These are phyloP conservation scores for Dinothrombium tinctorium DNA, from an alignment of 1,140 invertebrate genomes.

Conservation along the genomic window DNA sequence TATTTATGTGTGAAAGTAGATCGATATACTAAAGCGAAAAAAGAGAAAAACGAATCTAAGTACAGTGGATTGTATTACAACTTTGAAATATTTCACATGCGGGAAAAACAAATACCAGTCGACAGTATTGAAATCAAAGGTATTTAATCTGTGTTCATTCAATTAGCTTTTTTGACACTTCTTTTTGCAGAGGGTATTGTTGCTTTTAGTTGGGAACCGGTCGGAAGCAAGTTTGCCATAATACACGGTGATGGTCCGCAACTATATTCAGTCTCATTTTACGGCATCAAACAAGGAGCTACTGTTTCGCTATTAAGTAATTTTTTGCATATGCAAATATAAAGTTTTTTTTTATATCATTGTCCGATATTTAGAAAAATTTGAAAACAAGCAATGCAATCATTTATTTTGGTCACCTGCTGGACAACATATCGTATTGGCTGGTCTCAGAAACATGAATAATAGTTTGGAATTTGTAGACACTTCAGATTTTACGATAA, in stretches of 20 bases:
- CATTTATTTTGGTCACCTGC: slow-evolving; percentile 88
- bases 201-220: slow-evolving; percentile 94
- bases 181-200: slow-evolving; percentile 38
- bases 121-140: slow-evolving; percentile 75
- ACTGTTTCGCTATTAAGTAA: slow-evolving; percentile 57
- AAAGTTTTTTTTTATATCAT: not conserved
- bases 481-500: slow-evolving; percentile 76
- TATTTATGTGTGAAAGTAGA: slow-evolving; percentile 96
- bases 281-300: slow-evolving; percentile 64
- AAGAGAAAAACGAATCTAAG: slow-evolving; percentile 60
- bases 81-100: slow-evolving; percentile 96
- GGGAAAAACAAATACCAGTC: slow-evolving; percentile 91
- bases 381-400: slow-evolving; percentile 75
- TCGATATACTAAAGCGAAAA: slow-evolving; percentile 76
- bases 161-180: slow-evolving; percentile 3
- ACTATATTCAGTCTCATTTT: slow-evolving; percentile 74
- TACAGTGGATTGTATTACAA: slow-evolving; percentile 94
- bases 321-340: slow-evolving; percentile 15
- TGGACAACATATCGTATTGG: slow-evolving; percentile 83
- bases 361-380: slow-evolving; percentile 33
- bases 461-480: slow-evolving; percentile 83
- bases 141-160: slow-evolving; percentile 13
- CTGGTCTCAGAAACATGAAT: slow-evolving; percentile 46
- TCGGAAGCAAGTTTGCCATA: slow-evolving; percentile 82
- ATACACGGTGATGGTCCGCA: slow-evolving; percentile 69